Evolutionary conservation across 2,797 vertebrate genomes (phyloP).

Genomic region (Tapera naevia): DNA sequence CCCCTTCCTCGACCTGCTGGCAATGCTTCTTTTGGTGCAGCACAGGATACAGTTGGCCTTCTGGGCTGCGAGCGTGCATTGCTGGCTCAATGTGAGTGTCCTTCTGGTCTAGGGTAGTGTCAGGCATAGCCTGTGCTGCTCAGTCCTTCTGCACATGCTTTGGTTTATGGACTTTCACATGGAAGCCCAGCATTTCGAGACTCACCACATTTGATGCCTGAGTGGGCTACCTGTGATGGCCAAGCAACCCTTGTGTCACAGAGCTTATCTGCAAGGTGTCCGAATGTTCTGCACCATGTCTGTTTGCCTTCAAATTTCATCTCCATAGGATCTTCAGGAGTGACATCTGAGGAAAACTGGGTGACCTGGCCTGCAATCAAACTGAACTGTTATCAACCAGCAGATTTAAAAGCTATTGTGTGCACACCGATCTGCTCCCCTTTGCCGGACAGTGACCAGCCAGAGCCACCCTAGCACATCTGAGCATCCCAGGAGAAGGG

Average conservation of each 20-base stretch:
- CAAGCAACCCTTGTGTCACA: background rate
- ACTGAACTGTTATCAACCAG: background rate
- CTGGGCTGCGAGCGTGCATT: no score
- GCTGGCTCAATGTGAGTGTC: background rate
- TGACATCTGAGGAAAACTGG: background rate
- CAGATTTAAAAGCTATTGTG: background rate
- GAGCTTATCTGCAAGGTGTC: fast-evolving
- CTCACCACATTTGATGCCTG: background rate
- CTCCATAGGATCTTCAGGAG: background rate
- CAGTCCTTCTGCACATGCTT: background rate
- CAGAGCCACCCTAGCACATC: background rate
- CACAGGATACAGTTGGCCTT: no score
- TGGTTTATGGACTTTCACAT: background rate
- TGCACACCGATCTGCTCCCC: fast-evolving
- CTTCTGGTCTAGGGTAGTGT: background rate
- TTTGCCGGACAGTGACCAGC: fast-evolving
- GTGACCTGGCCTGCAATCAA: background rate
- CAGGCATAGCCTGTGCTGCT: background rate
- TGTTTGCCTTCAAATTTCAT: background rate
- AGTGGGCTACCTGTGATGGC: background rate
- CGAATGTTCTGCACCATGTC: background rate
- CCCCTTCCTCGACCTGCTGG: no score
- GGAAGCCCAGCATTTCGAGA: background rate
- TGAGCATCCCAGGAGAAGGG: background rate
- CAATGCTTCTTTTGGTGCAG: no score